These are phyloP conservation scores for Rhegmatorhina hoffmannsi DNA, from an alignment of 2,113 vertebrate genomes.

Conservation along the genomic window DNA sequence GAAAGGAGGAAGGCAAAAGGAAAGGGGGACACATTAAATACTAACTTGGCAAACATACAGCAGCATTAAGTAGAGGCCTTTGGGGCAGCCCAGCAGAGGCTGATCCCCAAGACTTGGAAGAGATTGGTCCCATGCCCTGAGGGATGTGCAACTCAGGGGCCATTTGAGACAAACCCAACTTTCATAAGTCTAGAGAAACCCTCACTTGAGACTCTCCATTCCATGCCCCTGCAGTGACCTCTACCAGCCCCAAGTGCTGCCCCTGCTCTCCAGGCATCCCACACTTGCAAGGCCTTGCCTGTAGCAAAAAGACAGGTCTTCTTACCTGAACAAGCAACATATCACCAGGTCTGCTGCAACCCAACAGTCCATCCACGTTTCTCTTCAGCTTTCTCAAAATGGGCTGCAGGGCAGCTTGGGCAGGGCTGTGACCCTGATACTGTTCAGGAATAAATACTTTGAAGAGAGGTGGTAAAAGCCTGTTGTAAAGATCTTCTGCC, in stretches of 20 bases:
- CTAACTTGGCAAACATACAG: background rate
- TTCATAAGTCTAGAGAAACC: background rate
- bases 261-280: fast-evolving
- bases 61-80: background rate
- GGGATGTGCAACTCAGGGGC: background rate
- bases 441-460: background rate
- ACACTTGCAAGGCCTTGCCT: background rate
- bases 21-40: background rate
- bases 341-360: background rate
- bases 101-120: background rate
- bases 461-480: background rate
- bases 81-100: background rate
- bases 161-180: background rate
- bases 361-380: background rate
- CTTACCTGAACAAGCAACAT: fast-evolving
- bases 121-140: background rate
- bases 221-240: background rate
- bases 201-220: fast-evolving
- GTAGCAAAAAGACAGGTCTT: background rate
- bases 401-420: background rate
- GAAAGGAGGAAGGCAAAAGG: background rate
- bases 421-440: background rate
- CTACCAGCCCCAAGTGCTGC: background rate
- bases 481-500: background rate
- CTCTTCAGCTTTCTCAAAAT: background rate